Conservation (phyloP, 1,140 invertebrate genomes). For the Ceratitis capitata region DNA sequence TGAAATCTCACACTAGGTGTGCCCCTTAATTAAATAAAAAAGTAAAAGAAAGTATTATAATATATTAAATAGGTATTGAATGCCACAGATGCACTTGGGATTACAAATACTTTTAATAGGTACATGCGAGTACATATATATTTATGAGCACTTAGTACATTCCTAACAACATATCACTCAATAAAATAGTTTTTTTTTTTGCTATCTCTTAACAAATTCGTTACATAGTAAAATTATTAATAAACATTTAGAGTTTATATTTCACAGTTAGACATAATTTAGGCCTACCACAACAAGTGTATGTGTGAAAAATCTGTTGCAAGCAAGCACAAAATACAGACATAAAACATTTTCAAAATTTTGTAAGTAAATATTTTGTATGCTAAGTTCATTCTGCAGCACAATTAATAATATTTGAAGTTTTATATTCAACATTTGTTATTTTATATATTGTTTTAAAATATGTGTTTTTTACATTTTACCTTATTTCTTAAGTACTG, state of each 20-base stretch:
- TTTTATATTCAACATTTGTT: neutral
- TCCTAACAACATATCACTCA: no score
- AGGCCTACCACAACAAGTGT: neutral
- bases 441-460: neutral
- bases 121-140: no score
- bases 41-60: no score
- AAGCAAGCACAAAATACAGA: conserved; percentile 9
- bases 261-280: neutral
- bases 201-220: no score
- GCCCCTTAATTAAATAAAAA: no score
- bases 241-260: neutral
- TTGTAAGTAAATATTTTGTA: no score
- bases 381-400: no score
- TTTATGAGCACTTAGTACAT: neutral
- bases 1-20: no score
- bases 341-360: no score
- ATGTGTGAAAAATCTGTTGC: neutral
- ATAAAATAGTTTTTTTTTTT: no score
- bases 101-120: neutral
- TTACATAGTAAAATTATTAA: no score
- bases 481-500: neutral
- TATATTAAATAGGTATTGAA: neutral
- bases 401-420: no score
- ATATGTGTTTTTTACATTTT: neutral
- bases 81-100: neutral